Conservation (phyloP, 2,797 vertebrate genomes). For the Myotis planiceps region DNA sequence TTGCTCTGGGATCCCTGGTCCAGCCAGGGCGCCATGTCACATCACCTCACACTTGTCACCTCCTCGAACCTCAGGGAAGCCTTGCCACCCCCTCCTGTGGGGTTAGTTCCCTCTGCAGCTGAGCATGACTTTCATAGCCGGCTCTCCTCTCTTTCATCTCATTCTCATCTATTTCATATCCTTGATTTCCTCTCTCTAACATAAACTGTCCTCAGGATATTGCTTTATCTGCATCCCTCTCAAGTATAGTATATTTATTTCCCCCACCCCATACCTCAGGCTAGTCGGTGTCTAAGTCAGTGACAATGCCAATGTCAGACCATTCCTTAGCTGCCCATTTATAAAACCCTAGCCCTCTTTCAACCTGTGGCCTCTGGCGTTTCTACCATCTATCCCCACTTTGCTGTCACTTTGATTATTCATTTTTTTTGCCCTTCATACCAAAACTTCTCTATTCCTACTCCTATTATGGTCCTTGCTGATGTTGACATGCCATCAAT, state of each 20-base stretch:
- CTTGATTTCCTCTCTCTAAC: background rate
- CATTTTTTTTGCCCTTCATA: background rate
- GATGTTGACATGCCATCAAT: background rate
- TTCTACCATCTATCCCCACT: background rate
- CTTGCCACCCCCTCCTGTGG: background rate
- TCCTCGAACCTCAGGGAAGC: background rate
- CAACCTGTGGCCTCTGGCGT: background rate
- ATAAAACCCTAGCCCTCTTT: too few species aligned
- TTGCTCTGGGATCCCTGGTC: background rate
- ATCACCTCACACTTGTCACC: background rate
- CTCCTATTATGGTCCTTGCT: background rate
- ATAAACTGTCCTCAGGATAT: background rate
- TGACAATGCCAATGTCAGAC: background rate
- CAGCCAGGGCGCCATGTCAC: background rate
- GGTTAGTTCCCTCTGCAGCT: background rate
- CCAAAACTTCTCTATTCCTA: background rate
- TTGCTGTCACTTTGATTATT: background rate
- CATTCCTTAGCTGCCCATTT: background rate
- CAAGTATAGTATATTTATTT: background rate
- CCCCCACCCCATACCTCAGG: background rate
- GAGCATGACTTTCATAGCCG: background rate
- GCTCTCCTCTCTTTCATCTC: background rate
- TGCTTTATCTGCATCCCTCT: background rate
- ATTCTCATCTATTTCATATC: background rate
- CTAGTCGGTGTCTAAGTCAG: background rate